Percentiles rank a stretch among this genome's conserved stretches.
Conservation (phyloP, 2,888 invertebrate genomes). For the Boloria euphrosyne region DNA sequence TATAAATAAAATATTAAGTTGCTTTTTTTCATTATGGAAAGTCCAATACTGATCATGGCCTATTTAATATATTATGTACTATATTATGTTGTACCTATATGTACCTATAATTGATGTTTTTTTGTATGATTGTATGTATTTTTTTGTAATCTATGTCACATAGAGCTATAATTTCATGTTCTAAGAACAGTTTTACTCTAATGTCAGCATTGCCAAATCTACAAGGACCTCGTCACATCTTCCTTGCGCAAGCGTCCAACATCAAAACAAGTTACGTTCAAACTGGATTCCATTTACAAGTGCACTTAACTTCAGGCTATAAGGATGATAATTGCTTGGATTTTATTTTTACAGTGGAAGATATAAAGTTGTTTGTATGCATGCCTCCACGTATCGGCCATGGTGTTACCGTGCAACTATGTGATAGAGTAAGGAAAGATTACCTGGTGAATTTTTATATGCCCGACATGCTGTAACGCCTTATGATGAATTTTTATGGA, state of each 20-base stretch:
- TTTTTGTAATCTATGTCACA: constrained; percentile 16
- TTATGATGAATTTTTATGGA: constrained; percentile 18
- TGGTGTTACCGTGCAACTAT: constrained; percentile 57
- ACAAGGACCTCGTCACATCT: constrained; percentile 56
- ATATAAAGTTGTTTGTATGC: constrained; percentile 37
- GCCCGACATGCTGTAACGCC: constrained; percentile 43
- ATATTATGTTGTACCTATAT: too few relatives aligned
- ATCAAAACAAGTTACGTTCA: not conserved
- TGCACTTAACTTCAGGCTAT: constrained; percentile 21
- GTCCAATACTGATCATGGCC: too few relatives aligned
- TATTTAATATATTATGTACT: too few relatives aligned
- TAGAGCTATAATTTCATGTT: constrained; percentile 27
- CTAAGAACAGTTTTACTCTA: constrained; percentile 43
- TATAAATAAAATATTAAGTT: not conserved
- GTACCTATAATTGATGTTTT: not conserved
- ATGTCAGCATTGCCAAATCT: constrained; percentile 46
- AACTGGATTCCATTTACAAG: constrained; percentile 1
- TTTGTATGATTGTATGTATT: too few relatives aligned
- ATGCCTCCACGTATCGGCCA: constrained; percentile 57
- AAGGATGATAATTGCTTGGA: constrained; percentile 30
- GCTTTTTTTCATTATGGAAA: too few relatives aligned
- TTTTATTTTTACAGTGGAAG: constrained; percentile 10
- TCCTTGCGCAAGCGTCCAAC: constrained; percentile 60
- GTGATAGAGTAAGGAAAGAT: constrained; percentile 51
- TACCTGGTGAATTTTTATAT: constrained; percentile 59